Evolutionary conservation across 2,888 invertebrate species (phyloP).

Genomic region (Bimastos eiseni): DNA sequence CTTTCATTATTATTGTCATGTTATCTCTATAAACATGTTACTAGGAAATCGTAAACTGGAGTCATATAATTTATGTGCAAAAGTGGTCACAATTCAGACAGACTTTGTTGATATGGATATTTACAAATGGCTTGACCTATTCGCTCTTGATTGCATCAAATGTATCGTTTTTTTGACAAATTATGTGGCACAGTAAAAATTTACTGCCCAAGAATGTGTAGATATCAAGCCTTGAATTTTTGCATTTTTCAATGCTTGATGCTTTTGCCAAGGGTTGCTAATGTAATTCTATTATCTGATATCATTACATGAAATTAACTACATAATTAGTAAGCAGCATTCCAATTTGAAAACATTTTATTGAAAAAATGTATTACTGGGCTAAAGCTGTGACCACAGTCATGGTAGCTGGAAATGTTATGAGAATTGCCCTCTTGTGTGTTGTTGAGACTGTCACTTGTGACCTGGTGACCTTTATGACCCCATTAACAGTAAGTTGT

Average conservation of each 20-base stretch:
- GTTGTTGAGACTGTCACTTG: background rate
- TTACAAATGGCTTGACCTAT: background rate
- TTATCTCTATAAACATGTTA: background rate
- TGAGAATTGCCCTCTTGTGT: background rate
- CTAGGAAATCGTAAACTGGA: background rate
- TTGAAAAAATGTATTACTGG: background rate
- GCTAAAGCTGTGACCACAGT: background rate
- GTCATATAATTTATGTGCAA: background rate
- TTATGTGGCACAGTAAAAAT: background rate
- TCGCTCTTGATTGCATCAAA: background rate
- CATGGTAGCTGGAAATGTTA: background rate
- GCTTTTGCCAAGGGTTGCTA: too few relatives aligned
- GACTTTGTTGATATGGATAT: background rate
- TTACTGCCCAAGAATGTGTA: background rate
- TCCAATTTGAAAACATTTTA: background rate
- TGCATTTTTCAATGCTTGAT: background rate
- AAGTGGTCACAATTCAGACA: background rate
- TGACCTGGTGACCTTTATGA: background rate
- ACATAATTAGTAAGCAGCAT: background rate
- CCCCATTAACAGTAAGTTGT: background rate
- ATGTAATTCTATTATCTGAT: background rate
- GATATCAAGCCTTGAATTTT: background rate
- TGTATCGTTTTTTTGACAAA: background rate
- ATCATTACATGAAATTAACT: background rate
- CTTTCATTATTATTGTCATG: background rate